Evolutionary conservation across 1,140 invertebrate genomes (phyloP), one percentile per base, ranked within the genome.

Genomic region (Eubasilissa regina): DNA sequence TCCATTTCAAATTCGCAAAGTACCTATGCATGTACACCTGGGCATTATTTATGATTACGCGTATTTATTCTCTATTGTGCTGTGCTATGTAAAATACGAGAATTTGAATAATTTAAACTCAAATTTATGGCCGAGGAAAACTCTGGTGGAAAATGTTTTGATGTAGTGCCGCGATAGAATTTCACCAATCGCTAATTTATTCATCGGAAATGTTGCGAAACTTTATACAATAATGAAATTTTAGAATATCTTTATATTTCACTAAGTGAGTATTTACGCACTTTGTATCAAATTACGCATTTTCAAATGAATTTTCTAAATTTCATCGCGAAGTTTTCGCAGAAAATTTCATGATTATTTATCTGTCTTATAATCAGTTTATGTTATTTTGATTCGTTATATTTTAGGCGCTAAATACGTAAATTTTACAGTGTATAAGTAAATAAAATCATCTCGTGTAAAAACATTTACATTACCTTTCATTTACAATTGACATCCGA

Each of bases 61-160:
- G 64, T 47, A 68, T 68, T 68, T 68, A 68, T 68, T 68, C 64
- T 68, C 64, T 68, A 68, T 68, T 68, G 64, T 68, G 64, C 64
- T 45, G 44, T 47, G 43, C 44, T 44, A 68, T 68, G 64, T 68
- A 45, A 68, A 68, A 68, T 68, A 45, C 44, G 64, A 68, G 45
- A 35, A 45, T 68, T 68, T 68, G 64, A 68, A 68, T 68, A 68
- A 48, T 68, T 68, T 68, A 68, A 68, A 68, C 45, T 68, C 64
- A 68, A 68, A 68, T 68, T 68, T 68, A 68, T 68, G 64, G 64
- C 45, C 44, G 64, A 47, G 64, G 44, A 68, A 68, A 68, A 68
- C 43, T 17, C 35, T 68, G 64, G 35, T 45, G 44, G 64, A 68
- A 68, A 68, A 68, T 68, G 64, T 68, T 68, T 68, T 68, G 64